Base-by-base conservation (phyloP, 92 coral and sea anemone genomes). In the Heliopora coerulea region DNA sequence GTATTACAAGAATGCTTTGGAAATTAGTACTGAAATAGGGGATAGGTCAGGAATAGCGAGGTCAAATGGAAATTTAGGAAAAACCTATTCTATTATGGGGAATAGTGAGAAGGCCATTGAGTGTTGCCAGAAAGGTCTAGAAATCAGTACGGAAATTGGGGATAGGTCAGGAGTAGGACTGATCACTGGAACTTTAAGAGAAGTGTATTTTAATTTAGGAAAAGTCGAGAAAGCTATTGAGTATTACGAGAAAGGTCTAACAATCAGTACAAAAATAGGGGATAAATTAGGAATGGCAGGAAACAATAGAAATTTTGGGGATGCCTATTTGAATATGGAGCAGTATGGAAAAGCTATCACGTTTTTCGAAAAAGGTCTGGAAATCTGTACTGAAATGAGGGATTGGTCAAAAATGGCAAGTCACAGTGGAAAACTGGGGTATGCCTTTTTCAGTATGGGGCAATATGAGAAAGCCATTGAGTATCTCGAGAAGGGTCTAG, bases 261-360 rank as follows among this genome's bases (percentile, higher is more conserved):
- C 50, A 49, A 54, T 74, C 10, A 37, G 66, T 19, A 61, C 28
- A 7, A 65, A 73, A 24, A 49, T 54, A 20, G 41, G 49, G 3
- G 25, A 63, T 54, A 59, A 50, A 40, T 39, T 18, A 23, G 85
- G 28, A 33, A 52, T 59, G 17, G 29, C 18, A 30, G 19, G 5
- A 8, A 32, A 48, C 41, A 29, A 81, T 41, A 20, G 27, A 33
- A 72, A 52, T 27, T 69, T 81, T 19, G 75, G 74, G 11, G 62
- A 31, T 32, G 54, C 39, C 39, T 70, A 70, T 62, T 48, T 40
- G 6, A 49, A 41, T 18, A 39, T 80, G 20, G 70, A 69, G 11
- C 56, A 80, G 37, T 69, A 58, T 41, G 68, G 69, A 21, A 59
- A 80, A 31, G 84, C 61, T 32, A 56, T 80, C 1, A 39, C 41